Conservation (phyloP, 2,113 vertebrate species). For the Syrrhaptes paradoxus region DNA sequence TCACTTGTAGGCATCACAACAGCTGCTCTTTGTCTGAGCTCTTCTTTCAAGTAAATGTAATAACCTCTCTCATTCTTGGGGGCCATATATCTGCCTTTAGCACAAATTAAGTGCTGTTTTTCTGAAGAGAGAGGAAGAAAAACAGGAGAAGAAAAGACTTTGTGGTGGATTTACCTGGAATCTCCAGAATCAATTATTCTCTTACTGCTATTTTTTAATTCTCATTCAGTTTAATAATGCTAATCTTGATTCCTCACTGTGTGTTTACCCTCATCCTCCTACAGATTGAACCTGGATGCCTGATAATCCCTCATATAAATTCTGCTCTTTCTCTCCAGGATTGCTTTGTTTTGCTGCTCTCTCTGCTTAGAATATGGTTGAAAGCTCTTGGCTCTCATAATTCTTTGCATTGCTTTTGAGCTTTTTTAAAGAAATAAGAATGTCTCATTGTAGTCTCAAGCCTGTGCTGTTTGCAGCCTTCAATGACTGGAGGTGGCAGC, state of each 20-base stretch:
- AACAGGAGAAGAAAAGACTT: slow-evolving; percentile 11
- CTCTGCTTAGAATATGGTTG: background rate
- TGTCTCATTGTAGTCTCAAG: background rate
- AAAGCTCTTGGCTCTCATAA: slow-evolving; percentile 4
- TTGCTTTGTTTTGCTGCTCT: slow-evolving; percentile 1
- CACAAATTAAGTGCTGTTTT: slow-evolving; percentile 9
- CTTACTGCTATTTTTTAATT: slow-evolving; percentile 42
- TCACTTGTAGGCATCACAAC: background rate
- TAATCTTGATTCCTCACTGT: slow-evolving; percentile 52
- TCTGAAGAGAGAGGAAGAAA: slow-evolving; percentile 5
- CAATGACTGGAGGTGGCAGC: background rate
- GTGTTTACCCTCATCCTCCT: slow-evolving; percentile 28
- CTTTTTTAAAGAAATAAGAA: background rate
- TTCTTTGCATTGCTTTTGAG: background rate
- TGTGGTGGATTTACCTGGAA: slow-evolving; percentile 46
- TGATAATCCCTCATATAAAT: slow-evolving; percentile 63
- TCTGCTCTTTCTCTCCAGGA: background rate
- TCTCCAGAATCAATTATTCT: slow-evolving; percentile 32
- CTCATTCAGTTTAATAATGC: background rate
- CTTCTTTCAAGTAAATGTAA: background rate
- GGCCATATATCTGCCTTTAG: background rate
- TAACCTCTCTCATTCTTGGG: background rate
- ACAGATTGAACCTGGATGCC: slow-evolving; percentile 24
- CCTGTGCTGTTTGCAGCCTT: background rate
- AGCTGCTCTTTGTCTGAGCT: background rate